Percentiles rank a stretch among this genome's conserved stretches.
These are phyloP conservation scores for Orgyia antiqua DNA, from an alignment of 2,888 invertebrate genomes.

Conservation along the genomic window DNA sequence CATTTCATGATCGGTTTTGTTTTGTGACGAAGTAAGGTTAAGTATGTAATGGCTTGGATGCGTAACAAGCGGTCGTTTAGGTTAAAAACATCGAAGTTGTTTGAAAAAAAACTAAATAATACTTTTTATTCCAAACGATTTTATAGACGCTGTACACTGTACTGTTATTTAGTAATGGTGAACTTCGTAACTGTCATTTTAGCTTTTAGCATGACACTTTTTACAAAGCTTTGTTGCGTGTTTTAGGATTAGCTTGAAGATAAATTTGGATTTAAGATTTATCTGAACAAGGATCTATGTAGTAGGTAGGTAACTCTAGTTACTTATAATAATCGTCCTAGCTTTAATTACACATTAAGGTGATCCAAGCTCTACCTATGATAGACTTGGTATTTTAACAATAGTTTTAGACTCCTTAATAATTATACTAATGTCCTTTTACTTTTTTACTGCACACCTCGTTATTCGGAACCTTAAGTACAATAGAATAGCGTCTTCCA, in stretches of 20 bases:
- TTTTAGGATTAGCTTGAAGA: no score
- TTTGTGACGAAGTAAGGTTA: slow-evolving; percentile 21
- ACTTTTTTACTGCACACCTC: slow-evolving; percentile 39
- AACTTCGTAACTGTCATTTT: no score
- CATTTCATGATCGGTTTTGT: slow-evolving; percentile 22
- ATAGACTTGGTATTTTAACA: slow-evolving; percentile 42
- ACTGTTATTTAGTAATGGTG: no score
- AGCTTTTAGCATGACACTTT: no score
- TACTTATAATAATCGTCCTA: no score
- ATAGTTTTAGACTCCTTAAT: slow-evolving; percentile 42
- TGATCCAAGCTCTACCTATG: background rate
- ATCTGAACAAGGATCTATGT: no score
- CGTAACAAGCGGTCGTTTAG: slow-evolving; percentile 17
- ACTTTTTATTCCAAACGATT: no score
- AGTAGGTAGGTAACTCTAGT: no score
- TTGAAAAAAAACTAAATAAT: no score
- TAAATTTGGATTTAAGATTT: no score
- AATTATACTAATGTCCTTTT: slow-evolving; percentile 55
- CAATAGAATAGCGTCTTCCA: slow-evolving; percentile 35
- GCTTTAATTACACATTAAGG: background rate
- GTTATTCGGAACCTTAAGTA: slow-evolving; percentile 35
- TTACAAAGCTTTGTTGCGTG: no score
- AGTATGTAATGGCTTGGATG: slow-evolving; percentile 10
- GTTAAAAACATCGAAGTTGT: slow-evolving; percentile 3
- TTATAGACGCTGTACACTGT: no score